Evolutionary conservation across 1,140 invertebrate genomes (phyloP).

Genomic region (Bombus soroeensis): DNA sequence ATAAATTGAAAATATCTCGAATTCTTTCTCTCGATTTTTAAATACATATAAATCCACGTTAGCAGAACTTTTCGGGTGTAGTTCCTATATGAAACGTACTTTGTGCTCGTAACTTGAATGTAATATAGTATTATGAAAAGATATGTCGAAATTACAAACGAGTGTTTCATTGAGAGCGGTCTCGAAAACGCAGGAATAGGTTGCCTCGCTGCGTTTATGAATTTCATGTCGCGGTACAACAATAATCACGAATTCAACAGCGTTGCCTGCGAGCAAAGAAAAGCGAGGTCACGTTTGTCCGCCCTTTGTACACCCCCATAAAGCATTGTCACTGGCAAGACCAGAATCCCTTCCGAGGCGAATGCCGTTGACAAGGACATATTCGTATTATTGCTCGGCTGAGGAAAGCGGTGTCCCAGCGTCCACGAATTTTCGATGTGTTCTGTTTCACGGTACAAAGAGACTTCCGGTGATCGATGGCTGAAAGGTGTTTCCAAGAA

Average conservation of each 20-base stretch:
- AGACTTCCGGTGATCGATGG: slow-evolving; percentile 32
- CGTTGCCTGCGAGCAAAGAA: background rate
- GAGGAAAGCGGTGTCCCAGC: background rate
- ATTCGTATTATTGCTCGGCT: slow-evolving; percentile 54
- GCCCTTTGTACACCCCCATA: slow-evolving; percentile 48
- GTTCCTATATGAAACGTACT: too few relatives aligned
- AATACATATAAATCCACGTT: too few relatives aligned
- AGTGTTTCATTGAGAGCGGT: background rate
- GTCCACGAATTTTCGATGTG: slow-evolving; percentile 11
- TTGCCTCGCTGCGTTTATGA: too few relatives aligned
- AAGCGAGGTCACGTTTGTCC: background rate
- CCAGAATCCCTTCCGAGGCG: slow-evolving; percentile 41
- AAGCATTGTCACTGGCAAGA: slow-evolving; percentile 60
- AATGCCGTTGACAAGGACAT: slow-evolving; percentile 63
- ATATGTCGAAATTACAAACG: background rate
- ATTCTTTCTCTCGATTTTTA: background rate
- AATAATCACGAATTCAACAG: background rate
- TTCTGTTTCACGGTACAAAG: background rate
- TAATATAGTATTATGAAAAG: too few relatives aligned
- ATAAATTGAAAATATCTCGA: background rate
- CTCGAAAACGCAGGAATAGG: background rate
- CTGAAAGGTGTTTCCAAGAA: background rate
- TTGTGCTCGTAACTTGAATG: too few relatives aligned
- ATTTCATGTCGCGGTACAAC: background rate
- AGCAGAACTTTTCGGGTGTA: too few relatives aligned